Evolutionary conservation across 1,140 invertebrate species (phyloP).

Genomic region (Ceratina australensis): DNA sequence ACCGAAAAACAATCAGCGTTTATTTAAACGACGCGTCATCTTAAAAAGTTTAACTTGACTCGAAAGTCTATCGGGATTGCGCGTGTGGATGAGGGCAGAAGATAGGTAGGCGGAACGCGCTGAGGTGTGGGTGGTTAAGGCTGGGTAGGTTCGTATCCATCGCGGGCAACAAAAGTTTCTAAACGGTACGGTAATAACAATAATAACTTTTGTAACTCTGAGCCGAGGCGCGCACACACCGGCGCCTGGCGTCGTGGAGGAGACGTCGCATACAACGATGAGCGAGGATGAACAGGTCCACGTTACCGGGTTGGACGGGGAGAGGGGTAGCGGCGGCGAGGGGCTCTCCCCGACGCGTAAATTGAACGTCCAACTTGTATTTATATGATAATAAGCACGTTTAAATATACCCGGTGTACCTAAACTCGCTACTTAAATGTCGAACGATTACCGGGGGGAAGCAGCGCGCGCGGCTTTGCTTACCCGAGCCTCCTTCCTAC

Average conservation of each 20-base stretch:
- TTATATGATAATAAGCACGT: conserved; percentile 80
- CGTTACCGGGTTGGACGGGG: not conserved
- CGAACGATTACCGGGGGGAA: conserved; percentile 71
- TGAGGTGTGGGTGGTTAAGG: conserved; percentile 42
- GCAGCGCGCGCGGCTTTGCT: conserved; percentile 38
- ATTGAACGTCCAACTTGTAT: conserved; percentile 80
- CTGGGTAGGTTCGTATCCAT: conserved; percentile 67
- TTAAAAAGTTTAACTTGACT: conserved; percentile 35
- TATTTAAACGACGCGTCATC: not conserved
- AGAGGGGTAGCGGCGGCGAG: conserved; percentile 34
- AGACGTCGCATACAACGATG: not conserved
- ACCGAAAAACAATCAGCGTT: not conserved
- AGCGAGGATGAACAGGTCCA: conserved; percentile 18
- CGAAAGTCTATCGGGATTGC: conserved; percentile 25
- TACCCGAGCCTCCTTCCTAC: conserved; percentile 4
- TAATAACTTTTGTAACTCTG: conserved; percentile 79
- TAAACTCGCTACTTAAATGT: conserved; percentile 79
- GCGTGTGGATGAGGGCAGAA: conserved; percentile 14
- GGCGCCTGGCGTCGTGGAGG: not conserved
- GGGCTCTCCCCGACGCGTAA: conserved; percentile 72
- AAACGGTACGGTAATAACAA: conserved; percentile 79
- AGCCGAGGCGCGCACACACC: conserved; percentile 56
- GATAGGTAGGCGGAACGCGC: conserved; percentile 26
- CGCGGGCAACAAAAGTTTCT: conserved; percentile 78
- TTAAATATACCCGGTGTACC: conserved; percentile 79